Conservation (phyloP, 1,140 invertebrate genomes). For the Anastrepha obliqua region DNA sequence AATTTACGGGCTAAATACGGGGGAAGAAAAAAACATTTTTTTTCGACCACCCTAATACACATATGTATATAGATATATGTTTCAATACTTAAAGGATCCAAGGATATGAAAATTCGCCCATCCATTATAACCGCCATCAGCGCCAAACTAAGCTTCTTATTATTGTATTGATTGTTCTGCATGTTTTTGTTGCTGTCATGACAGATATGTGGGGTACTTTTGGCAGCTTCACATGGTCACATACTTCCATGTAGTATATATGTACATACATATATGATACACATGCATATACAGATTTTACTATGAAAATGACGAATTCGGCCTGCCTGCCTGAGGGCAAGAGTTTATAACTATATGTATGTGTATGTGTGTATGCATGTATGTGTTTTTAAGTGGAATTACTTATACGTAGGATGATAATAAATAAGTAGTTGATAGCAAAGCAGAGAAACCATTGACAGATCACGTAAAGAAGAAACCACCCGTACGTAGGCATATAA, state of each 20-base stretch:
- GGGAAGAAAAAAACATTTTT: too few relatives aligned
- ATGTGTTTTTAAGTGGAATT: not conserved
- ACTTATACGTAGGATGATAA: slow-evolving; percentile 13
- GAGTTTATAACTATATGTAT: not conserved
- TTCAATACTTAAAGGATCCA: not conserved
- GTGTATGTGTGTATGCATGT: not conserved
- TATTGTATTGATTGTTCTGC: slow-evolving; percentile 4
- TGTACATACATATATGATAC: not conserved
- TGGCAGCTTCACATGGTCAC: not conserved
- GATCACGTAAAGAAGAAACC: not conserved
- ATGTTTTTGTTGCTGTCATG: not conserved
- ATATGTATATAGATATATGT: not conserved
- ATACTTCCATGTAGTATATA: not conserved
- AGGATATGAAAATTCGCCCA: too few relatives aligned
- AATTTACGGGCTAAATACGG: not conserved
- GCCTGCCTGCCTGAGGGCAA: not conserved
- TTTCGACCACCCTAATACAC: too few relatives aligned
- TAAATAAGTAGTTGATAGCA: slow-evolving; percentile 18
- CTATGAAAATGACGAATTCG: slow-evolving; percentile 35
- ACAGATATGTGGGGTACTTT: not conserved
- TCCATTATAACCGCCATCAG: not conserved
- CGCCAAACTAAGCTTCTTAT: slow-evolving; percentile 1
- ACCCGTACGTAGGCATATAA: not conserved
- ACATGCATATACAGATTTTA: not conserved
- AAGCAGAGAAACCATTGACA: not conserved